These are phyloP conservation scores for Microctenopoma steveboyesi DNA, from an alignment of 2,797 vertebrate genomes.

Conservation along the genomic window DNA sequence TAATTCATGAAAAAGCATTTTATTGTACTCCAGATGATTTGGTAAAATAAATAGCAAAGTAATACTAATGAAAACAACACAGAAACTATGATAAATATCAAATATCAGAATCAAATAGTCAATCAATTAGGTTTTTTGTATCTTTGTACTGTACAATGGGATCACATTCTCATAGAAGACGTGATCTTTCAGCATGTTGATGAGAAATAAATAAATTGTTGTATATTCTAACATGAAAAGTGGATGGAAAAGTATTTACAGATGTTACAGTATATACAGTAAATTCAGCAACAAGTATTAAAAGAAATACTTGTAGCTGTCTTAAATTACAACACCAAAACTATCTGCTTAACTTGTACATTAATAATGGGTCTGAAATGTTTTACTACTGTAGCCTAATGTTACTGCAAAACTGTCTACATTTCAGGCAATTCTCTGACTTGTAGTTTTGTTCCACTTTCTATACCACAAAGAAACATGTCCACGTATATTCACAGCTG, in stretches of 20 bases:
- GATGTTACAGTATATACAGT: constrained; percentile 16
- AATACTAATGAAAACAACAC: constrained; percentile 30
- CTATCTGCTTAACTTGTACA: constrained; percentile 8
- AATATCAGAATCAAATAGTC: constrained; percentile 34
- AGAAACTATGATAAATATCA: constrained; percentile 50
- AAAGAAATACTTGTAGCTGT: background rate
- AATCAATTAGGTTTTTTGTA: background rate
- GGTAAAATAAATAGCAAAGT: constrained; percentile 61
- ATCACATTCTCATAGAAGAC: constrained; percentile 34
- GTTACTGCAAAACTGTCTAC: constrained; percentile 14
- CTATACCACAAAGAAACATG: background rate
- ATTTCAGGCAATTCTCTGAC: background rate
- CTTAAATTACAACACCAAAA: constrained; percentile 23
- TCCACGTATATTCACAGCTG: constrained; percentile 15
- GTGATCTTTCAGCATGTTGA: constrained; percentile 8
- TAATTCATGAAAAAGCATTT: constrained; percentile 25
- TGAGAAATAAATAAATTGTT: constrained; percentile 55
- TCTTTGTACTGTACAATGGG: constrained; percentile 16
- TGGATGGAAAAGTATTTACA: constrained; percentile 27
- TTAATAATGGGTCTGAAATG: background rate
- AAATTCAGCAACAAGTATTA: constrained; percentile 13
- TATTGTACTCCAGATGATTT: constrained; percentile 36
- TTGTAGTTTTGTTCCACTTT: constrained; percentile 3
- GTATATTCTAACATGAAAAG: constrained; percentile 29
- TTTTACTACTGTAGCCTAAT: background rate